Evolutionary conservation across 2,888 invertebrate species (phyloP).

Genomic region (Drosophila phalerata): DNA sequence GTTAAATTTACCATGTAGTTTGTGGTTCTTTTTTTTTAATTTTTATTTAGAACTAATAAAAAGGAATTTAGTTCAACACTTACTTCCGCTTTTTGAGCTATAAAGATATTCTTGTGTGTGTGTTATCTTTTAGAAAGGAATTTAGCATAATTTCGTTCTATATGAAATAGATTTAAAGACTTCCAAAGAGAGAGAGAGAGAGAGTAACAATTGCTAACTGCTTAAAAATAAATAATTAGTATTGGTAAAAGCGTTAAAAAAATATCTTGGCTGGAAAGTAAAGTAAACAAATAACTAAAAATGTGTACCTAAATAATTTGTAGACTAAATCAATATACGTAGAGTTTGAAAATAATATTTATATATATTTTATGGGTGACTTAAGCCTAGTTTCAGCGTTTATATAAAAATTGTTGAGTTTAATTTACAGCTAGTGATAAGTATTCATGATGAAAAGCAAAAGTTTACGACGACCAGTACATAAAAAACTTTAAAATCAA

Average conservation of each 20-base stretch:
- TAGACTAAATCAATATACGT: conserved; percentile 38
- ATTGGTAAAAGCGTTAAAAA: conserved; percentile 62
- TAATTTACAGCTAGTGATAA: conserved; percentile 49
- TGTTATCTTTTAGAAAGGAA: conserved; percentile 58
- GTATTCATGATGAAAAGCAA: conserved; percentile 52
- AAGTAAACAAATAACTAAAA: conserved; percentile 17
- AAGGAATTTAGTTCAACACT: conserved; percentile 78
- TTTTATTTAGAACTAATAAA: conserved; percentile 65
- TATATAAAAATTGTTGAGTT: conserved; percentile 32
- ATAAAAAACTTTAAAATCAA: conserved; percentile 79
- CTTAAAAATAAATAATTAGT: conserved; percentile 63
- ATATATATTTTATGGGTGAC: conserved; percentile 45
- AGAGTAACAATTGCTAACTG: conserved; percentile 66
- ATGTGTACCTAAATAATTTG: conserved; percentile 45
- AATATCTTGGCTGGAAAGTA: conserved; percentile 47
- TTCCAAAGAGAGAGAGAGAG: conserved; percentile 53
- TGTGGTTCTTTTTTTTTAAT: conserved; percentile 24
- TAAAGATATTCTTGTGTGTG: conserved; percentile 63
- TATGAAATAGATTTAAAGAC: conserved; percentile 67
- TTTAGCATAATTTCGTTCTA: conserved; percentile 83
- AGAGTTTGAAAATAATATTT: conserved; percentile 31
- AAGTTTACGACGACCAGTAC: conserved; percentile 82
- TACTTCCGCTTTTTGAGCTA: conserved; percentile 79
- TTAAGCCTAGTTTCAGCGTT: conserved; percentile 40
- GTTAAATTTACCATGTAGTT: conserved; percentile 46